A percentile compares a stretch with the other conserved stretches of the same genome.
Conservation (phyloP, 2,797 vertebrate species). For the Darevskia mixta region DNA sequence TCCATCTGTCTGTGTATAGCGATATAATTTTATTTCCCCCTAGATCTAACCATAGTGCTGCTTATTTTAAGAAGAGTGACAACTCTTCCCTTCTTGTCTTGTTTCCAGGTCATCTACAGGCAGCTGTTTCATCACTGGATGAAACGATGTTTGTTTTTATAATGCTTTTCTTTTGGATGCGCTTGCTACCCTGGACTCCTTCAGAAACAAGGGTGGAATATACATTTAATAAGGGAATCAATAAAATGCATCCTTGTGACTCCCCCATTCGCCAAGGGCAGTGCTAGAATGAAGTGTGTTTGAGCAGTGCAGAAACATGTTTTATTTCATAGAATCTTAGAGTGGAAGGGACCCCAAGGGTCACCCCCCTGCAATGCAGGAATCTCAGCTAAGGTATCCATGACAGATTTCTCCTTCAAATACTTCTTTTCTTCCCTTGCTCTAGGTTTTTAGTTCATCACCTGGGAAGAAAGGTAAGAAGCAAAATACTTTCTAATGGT, state of each 20-base stretch:
- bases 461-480: conserved; percentile 40
- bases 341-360: too few relatives aligned
- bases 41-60: not conserved
- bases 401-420: not conserved
- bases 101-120: not conserved
- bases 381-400: too few relatives aligned
- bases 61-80: not conserved
- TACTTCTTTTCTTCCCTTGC: not conserved
- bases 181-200: too few relatives aligned
- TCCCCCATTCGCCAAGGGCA: too few relatives aligned
- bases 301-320: not conserved
- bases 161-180: too few relatives aligned
- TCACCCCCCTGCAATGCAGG: too few relatives aligned
- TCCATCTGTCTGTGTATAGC: too few relatives aligned
- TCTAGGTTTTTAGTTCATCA: conserved; percentile 17
- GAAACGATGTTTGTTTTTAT: too few relatives aligned
- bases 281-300: not conserved
- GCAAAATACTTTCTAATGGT: not conserved
- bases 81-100: not conserved
- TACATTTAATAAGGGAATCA: too few relatives aligned
- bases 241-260: not conserved
- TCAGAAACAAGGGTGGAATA: too few relatives aligned
- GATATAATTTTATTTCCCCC: not conserved
- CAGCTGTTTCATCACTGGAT: not conserved
- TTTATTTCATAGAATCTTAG: not conserved